phyloP scores from a whole-genome alignment of 2,113 vertebrate genomes.

The Varanus komodoensis region DNA sequence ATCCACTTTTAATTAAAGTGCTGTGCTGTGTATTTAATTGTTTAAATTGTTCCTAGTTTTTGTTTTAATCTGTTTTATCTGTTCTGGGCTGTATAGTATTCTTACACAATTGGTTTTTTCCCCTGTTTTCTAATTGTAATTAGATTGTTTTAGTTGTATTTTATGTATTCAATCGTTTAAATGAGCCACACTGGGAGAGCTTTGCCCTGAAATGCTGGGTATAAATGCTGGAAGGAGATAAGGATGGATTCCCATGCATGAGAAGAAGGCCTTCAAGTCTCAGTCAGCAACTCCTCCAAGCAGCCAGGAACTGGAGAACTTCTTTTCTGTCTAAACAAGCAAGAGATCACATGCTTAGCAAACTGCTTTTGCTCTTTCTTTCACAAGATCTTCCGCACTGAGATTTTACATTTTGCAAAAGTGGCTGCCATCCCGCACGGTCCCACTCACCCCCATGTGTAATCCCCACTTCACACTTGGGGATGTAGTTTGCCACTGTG shows the following conservation, averaged over 20 bases:
- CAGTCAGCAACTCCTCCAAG: too few relatives aligned
- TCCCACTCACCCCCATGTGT: background rate
- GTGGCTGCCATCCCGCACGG: background rate
- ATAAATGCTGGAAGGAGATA: background rate
- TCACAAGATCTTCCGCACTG: background rate
- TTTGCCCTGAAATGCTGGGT: background rate
- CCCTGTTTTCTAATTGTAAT: background rate
- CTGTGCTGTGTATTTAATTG: background rate
- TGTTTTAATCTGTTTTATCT: background rate
- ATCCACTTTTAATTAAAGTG: background rate
- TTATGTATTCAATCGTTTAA: background rate
- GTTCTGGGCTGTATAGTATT: background rate
- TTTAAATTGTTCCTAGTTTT: background rate
- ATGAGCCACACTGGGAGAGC: background rate
- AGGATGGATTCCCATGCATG: background rate
- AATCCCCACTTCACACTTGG: background rate
- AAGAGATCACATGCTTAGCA: too few relatives aligned
- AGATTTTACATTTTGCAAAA: background rate
- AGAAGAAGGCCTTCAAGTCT: too few relatives aligned
- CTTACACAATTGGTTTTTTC: background rate
- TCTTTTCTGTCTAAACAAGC: too few relatives aligned
- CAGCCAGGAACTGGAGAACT: too few relatives aligned
- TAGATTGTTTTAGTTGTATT: background rate
- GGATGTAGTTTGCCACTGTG: background rate
- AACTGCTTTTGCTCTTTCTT: background rate